phyloP scores from a whole-genome alignment of 2,888 invertebrate species.

The Tillus elongatus region DNA sequence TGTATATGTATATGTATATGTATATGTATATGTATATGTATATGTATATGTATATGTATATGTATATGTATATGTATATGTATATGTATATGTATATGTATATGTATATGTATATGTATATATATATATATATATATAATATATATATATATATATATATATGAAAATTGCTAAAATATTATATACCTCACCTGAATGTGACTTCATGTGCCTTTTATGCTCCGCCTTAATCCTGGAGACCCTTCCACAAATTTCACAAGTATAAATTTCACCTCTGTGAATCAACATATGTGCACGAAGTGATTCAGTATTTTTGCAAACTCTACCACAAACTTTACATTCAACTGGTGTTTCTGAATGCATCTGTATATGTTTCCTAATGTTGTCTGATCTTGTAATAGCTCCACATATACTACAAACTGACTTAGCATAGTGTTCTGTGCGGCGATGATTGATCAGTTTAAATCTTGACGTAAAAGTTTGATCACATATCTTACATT shows the following conservation, averaged over 20 bases:
- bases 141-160: background rate
- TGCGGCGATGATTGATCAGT: conserved; percentile 26
- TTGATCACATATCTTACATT: conserved; percentile 26
- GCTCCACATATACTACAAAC: conserved; percentile 34
- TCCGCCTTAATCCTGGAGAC: conserved; percentile 29
- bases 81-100: conserved; percentile 4
- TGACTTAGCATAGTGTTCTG: conserved; percentile 24
- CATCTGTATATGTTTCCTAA: conserved; percentile 28
- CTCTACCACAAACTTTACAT: conserved; percentile 29
- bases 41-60: conserved; percentile 4
- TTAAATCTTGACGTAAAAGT: conserved; percentile 24
- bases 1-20: conserved; percentile 3
- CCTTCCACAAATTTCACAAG: conserved; percentile 32
- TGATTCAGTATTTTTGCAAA: conserved; percentile 32
- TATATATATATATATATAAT: background rate
- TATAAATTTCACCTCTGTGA: conserved; percentile 26
- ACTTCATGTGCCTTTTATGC: conserved; percentile 28
- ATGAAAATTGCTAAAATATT: no score
- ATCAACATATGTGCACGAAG: conserved; percentile 29
- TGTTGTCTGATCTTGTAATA: conserved; percentile 28
- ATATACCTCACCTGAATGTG: conserved; percentile 29
- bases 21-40: conserved; percentile 4
- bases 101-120: conserved; percentile 2
- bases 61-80: conserved; percentile 3
- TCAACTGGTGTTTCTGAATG: conserved; percentile 28